Conservation (phyloP, 2,888 invertebrate species). For the Venusia cambrica region DNA sequence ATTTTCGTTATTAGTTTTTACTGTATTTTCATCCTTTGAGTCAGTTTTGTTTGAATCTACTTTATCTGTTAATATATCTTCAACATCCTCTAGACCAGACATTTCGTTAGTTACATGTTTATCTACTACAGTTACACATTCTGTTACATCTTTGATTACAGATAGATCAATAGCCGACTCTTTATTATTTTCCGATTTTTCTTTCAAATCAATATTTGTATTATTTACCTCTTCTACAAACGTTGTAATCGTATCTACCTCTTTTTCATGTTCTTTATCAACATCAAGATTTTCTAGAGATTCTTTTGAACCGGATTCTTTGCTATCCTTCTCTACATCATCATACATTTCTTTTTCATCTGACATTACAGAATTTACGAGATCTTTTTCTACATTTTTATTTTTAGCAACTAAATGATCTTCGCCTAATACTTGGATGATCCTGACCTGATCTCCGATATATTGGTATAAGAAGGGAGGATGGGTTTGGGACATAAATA, state of each 20-base stretch:
- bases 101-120: constrained; percentile 19
- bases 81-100: constrained; percentile 11
- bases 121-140: constrained; percentile 4
- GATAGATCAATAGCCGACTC: constrained; percentile 28
- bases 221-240: constrained; percentile 21
- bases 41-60: constrained; percentile 35
- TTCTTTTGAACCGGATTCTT: constrained; percentile 35
- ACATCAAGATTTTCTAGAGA: constrained; percentile 28
- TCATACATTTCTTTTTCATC: constrained; percentile 12
- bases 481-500: constrained; percentile 65
- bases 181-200: constrained; percentile 18
- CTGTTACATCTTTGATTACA: constrained; percentile 19
- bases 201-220: too few relatives aligned
- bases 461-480: constrained; percentile 73
- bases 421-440: constrained; percentile 67
- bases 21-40: too few relatives aligned
- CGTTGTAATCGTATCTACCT: constrained; percentile 28
- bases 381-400: constrained; percentile 42
- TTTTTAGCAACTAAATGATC: constrained; percentile 54
- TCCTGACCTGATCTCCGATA: constrained; percentile 67
- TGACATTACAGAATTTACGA: constrained; percentile 2
- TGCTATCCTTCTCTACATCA: constrained; percentile 50
- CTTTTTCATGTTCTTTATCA: constrained; percentile 19
- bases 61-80: constrained; percentile 4
- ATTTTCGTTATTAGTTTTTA: too few relatives aligned